These are phyloP conservation scores for Eubucco bourcierii DNA, from an alignment of 2,113 vertebrate genomes.

Conservation along the genomic window DNA sequence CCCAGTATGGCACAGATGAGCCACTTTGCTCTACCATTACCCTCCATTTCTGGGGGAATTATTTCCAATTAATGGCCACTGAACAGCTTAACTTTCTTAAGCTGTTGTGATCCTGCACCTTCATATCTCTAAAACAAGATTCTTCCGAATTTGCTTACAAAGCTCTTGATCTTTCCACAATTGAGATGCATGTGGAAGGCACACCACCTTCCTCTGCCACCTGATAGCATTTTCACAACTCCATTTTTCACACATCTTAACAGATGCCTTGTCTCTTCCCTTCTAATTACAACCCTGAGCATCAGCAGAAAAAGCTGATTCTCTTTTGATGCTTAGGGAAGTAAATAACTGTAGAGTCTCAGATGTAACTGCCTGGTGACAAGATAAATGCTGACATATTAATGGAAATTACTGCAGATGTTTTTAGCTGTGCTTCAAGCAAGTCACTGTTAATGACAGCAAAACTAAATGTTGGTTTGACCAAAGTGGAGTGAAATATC, in stretches of 20 bases:
- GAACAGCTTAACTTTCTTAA: neutral
- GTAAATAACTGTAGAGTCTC: neutral
- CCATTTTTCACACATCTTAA: neutral
- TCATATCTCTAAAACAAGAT: neutral
- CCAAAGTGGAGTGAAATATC: neutral
- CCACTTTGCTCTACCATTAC: neutral
- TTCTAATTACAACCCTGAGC: neutral
- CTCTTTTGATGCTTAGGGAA: neutral
- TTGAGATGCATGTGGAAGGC: neutral
- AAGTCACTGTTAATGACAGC: neutral
- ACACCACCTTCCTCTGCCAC: neutral
- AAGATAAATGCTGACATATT: constrained; percentile 1
- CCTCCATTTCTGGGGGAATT: neutral
- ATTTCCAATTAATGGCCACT: neutral
- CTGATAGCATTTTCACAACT: neutral
- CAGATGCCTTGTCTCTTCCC: neutral
- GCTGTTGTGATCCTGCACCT: neutral
- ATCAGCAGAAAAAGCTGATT: neutral
- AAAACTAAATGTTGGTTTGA: neutral
- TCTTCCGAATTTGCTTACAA: neutral
- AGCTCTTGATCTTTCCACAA: neutral
- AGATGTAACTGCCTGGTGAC: neutral
- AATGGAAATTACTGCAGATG: constrained; percentile 24
- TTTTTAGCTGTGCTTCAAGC: neutral
- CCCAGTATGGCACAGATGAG: neutral